Evolutionary conservation across 2,113 vertebrate genomes (phyloP).

Genomic region (Urocynchramus pylzowi): DNA sequence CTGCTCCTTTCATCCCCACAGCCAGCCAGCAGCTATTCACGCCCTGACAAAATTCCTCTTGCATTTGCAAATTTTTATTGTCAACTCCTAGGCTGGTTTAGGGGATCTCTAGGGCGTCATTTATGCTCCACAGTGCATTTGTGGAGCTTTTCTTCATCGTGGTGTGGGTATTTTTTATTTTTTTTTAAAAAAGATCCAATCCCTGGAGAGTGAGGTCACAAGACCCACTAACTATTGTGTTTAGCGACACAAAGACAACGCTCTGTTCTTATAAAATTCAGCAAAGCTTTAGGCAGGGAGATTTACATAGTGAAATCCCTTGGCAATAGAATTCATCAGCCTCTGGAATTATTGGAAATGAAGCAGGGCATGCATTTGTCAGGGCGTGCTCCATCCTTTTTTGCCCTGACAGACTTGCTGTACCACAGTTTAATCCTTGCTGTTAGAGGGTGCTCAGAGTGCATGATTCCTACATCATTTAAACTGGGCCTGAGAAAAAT

Average conservation of each 20-base stretch:
- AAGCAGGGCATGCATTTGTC: slow-evolving; percentile 48
- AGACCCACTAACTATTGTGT: slow-evolving; percentile 63
- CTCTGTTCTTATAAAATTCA: slow-evolving; percentile 62
- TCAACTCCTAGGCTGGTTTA: slow-evolving; percentile 59
- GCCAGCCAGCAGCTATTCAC: slow-evolving; percentile 49
- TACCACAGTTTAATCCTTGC: slow-evolving; percentile 21
- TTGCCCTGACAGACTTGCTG: background rate
- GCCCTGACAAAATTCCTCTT: slow-evolving; percentile 44
- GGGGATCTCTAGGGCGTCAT: slow-evolving; percentile 64
- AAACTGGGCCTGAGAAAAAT: background rate
- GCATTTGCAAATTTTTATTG: slow-evolving; percentile 63
- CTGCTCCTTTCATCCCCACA: slow-evolving; percentile 31
- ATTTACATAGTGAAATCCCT: slow-evolving; percentile 68
- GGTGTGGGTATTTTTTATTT: background rate
- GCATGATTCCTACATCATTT: background rate
- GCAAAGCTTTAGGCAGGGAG: slow-evolving; percentile 29
- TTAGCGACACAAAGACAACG: slow-evolving; percentile 53
- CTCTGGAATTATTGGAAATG: slow-evolving; percentile 61
- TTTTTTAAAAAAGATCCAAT: slow-evolving; percentile 64
- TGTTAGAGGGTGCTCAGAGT: background rate
- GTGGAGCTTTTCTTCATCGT: slow-evolving; percentile 66
- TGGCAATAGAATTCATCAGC: slow-evolving; percentile 53
- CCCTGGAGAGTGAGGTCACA: slow-evolving; percentile 49
- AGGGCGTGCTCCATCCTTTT: slow-evolving; percentile 15
- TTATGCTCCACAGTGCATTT: slow-evolving; percentile 45